These are phyloP conservation scores for Apodemus speciosus DNA, from an alignment of 2,113 vertebrate genomes.

Conservation along the genomic window DNA sequence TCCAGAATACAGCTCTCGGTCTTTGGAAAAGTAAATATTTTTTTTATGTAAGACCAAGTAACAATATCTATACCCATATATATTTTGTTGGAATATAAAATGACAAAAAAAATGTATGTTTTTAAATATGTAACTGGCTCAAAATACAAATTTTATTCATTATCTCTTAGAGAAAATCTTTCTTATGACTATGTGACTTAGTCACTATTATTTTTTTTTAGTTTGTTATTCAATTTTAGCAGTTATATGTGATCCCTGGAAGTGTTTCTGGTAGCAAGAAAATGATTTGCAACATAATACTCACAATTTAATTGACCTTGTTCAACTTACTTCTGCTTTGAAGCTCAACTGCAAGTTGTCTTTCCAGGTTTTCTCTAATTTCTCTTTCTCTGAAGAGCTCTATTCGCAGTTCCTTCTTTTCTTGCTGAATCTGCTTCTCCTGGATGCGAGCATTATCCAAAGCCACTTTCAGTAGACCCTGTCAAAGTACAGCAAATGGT, in stretches of 20 bases:
- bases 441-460: slow-evolving; percentile 93
- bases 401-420: slow-evolving; percentile 93
- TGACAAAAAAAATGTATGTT: not conserved
- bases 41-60: not conserved
- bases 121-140: not conserved
- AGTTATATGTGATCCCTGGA: not conserved
- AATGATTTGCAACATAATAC: not conserved
- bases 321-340: slow-evolving; percentile 91
- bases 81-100: slow-evolving; percentile 15
- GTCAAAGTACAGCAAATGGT: slow-evolving; percentile 72
- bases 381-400: slow-evolving; percentile 93
- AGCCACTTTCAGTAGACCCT: slow-evolving; percentile 95
- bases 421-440: slow-evolving; percentile 93
- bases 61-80: not conserved
- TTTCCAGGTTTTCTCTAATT: slow-evolving; percentile 92
- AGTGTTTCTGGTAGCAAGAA: slow-evolving; percentile 10
- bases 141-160: not conserved
- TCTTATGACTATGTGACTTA: not conserved
- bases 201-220: not conserved
- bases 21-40: not conserved
- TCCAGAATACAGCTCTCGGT: not conserved
- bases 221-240: not conserved
- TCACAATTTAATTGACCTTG: not conserved
- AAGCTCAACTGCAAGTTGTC: slow-evolving; percentile 92
- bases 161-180: not conserved